These are phyloP conservation scores for Hesperia comma DNA, from an alignment of 2,888 invertebrate species.

Conservation along the genomic window DNA sequence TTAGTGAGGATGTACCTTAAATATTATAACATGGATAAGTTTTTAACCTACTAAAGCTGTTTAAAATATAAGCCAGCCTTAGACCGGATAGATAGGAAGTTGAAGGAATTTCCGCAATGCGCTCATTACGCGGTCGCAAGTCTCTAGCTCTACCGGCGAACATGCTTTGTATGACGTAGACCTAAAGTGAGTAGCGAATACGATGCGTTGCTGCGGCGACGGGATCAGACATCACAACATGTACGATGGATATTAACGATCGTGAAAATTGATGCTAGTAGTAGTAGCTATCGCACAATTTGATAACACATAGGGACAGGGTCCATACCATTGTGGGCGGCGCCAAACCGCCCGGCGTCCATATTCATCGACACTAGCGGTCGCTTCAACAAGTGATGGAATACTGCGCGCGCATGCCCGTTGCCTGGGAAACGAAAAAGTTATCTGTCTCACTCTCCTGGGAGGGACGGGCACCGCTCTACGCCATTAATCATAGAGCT, in stretches of 20 bases:
- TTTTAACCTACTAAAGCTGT: no score
- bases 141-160: not conserved
- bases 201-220: not conserved
- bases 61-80: not conserved
- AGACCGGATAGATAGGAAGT: not conserved
- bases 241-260: conserved; percentile 1
- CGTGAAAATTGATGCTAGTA: not conserved
- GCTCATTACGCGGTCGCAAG: not conserved
- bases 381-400: conserved; percentile 56
- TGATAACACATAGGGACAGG: not conserved
- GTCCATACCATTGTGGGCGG: conserved; percentile 13
- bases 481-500: conserved; percentile 32
- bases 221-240: not conserved
- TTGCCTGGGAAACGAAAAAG: conserved; percentile 42
- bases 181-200: not conserved
- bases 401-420: conserved; percentile 57
- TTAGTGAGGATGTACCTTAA: no score
- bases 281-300: not conserved
- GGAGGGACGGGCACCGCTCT: conserved; percentile 8
- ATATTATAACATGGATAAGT: no score
- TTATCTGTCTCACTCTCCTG: conserved; percentile 40
- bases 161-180: not conserved
- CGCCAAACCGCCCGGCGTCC: conserved; percentile 14
- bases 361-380: conserved; percentile 31
- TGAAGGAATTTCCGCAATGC: conserved; percentile 7